Evolutionary conservation across 2,888 invertebrate species (phyloP).

Genomic region (Cryptus viduatorius): DNA sequence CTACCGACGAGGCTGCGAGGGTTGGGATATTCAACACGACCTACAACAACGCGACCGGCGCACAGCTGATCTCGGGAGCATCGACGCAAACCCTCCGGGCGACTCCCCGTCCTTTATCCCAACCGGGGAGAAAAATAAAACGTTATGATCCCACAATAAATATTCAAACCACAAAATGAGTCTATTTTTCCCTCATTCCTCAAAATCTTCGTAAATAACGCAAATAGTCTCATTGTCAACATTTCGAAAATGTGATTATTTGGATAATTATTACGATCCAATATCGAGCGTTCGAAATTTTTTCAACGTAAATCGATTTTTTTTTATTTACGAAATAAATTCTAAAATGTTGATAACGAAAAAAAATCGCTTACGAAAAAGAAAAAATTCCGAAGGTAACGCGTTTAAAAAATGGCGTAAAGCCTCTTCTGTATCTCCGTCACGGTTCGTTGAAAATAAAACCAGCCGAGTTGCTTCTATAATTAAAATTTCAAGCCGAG

Average conservation of each 20-base stretch:
- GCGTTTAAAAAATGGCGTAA: not conserved
- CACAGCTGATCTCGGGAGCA: slow-evolving; percentile 68
- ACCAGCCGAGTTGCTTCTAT: not conserved
- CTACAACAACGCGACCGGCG: slow-evolving; percentile 80
- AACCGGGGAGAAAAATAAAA: not conserved
- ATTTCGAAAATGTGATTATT: no score
- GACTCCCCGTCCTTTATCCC: not conserved
- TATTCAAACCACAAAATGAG: not conserved
- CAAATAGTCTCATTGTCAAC: no score
- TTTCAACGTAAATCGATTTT: no score
- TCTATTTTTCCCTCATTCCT: not conserved
- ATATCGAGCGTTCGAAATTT: no score
- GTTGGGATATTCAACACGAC: slow-evolving; percentile 74
- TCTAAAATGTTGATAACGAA: no score
- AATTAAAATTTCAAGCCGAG: not conserved
- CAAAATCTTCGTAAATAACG: no score
- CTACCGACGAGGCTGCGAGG: slow-evolving; percentile 44
- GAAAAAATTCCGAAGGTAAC: not conserved
- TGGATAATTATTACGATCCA: no score
- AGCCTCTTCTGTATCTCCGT: not conserved
- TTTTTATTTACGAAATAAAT: no score
- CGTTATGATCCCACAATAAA: not conserved
- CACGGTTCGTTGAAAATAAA: not conserved
- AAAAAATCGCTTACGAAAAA: no score
- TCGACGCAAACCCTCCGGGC: slow-evolving; percentile 43